Conservation (phyloP, 2,113 vertebrate genomes). For the Syrmaticus mikado region DNA sequence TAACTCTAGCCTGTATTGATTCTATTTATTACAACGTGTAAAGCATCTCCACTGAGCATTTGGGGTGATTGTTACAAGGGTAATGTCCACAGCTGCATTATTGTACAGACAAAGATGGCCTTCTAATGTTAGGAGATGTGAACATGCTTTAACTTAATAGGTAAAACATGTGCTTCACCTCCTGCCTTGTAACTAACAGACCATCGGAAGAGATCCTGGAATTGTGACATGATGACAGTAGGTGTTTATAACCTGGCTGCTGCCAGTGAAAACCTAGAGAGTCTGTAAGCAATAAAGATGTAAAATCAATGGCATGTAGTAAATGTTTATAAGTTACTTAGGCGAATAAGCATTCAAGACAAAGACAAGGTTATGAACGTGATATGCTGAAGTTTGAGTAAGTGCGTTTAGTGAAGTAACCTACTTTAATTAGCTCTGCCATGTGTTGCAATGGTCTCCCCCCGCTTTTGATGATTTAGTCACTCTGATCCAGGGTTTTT, state of each 20-base stretch:
- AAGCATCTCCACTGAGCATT: slow-evolving; percentile 28
- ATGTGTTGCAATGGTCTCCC: slow-evolving; percentile 42
- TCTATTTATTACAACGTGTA: slow-evolving; percentile 35
- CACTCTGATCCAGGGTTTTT: not conserved
- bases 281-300: not conserved
- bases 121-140: not conserved
- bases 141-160: not conserved
- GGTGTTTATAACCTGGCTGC: not conserved
- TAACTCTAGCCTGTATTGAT: slow-evolving; percentile 2
- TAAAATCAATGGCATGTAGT: not conserved
- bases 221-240: not conserved
- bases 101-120: not conserved
- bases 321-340: not conserved
- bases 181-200: not conserved
- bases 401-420: not conserved
- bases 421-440: not conserved
- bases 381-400: not conserved
- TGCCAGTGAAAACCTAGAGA: not conserved
- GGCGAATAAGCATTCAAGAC: not conserved
- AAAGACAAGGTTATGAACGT: not conserved
- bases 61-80: not conserved
- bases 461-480: slow-evolving; percentile 10
- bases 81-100: not conserved
- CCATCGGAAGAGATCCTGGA: not conserved
- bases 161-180: not conserved